Evolutionary conservation across 2,888 invertebrate species (phyloP), one percentile per base, ranked within the genome.

Genomic region (Dynastes hyllus): DNA sequence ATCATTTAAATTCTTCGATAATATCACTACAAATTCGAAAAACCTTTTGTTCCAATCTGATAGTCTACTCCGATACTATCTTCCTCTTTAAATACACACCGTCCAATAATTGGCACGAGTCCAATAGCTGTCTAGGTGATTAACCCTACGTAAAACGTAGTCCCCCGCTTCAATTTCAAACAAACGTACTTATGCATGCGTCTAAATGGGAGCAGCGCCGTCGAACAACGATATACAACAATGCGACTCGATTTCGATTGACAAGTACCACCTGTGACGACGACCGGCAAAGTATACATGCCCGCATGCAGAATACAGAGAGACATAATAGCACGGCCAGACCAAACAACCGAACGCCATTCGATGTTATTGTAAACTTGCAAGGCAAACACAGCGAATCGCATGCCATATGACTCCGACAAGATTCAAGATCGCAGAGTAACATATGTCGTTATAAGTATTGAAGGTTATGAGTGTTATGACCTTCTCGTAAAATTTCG

Each of bases 221-320:
- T 55, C 22, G 16, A 16, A 8, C 13, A 55, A 22, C 55, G 22
- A 55, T 22, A 22, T 27, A 22, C 55, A 55, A 22, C 16, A 55
- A 16, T 22, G 22, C 22, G 55, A 55, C 55, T 55, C 55, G 22
- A 22, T 55, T 55, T 55, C 55, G 55, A 55, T 22, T 55, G 55
- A 55, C 55, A 55, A 55, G 22, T 55, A 55, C 55, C 55, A 55
- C 55, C 55, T 55, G 55, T 22, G 55, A 55, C 55, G 55, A 55
- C 22, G 55, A 55, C 8, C 45, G 45, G 45, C 45, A 11, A 45
- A 11, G 45, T 45, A 45, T 11, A 45, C 45, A 32, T 32, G 32
- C 32, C 32, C 5, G 45, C 45, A 45, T 45, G 8, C 45, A 45
- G 45, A 32, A 5, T 32, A 32, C 32, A 32, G 32, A 32, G 32